phyloP scores from a whole-genome alignment of 2,797 vertebrate species.

The Melanotaenia nigrans region DNA sequence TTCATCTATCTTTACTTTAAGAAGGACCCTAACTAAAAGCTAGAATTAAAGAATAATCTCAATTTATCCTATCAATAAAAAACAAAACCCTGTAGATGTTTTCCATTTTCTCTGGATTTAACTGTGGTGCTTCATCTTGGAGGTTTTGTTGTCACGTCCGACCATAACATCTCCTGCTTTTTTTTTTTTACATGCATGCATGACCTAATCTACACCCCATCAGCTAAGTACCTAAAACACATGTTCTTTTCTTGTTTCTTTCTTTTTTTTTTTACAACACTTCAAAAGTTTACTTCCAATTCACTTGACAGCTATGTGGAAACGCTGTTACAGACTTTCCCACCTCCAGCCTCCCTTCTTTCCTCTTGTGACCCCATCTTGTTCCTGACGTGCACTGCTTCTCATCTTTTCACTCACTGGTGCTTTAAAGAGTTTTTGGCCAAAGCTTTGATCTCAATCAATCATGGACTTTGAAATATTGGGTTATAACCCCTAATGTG shows the following conservation, averaged over 20 bases:
- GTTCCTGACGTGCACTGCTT: slow-evolving; percentile 54
- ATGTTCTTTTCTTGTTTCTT: background rate
- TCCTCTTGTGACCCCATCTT: slow-evolving; percentile 47
- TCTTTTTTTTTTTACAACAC: background rate
- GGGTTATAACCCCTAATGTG: slow-evolving; percentile 58
- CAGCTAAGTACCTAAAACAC: background rate
- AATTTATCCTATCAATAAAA: background rate
- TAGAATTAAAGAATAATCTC: background rate
- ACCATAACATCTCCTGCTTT: background rate
- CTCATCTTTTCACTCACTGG: slow-evolving; percentile 34
- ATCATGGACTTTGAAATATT: slow-evolving; percentile 37
- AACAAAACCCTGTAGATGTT: background rate
- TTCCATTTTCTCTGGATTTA: background rate
- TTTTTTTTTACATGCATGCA: background rate
- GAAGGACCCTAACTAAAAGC: background rate
- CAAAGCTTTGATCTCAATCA: slow-evolving; percentile 60
- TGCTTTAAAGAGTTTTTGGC: slow-evolving; percentile 37
- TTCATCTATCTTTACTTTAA: background rate
- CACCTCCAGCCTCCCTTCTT: background rate
- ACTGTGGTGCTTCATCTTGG: background rate
- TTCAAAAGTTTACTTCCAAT: background rate
- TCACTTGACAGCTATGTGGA: background rate
- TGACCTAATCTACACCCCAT: background rate
- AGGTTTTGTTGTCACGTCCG: background rate
- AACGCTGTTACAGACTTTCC: background rate